Conservation (phyloP, 2,113 vertebrate genomes). For the Edolisoma coerulescens region DNA sequence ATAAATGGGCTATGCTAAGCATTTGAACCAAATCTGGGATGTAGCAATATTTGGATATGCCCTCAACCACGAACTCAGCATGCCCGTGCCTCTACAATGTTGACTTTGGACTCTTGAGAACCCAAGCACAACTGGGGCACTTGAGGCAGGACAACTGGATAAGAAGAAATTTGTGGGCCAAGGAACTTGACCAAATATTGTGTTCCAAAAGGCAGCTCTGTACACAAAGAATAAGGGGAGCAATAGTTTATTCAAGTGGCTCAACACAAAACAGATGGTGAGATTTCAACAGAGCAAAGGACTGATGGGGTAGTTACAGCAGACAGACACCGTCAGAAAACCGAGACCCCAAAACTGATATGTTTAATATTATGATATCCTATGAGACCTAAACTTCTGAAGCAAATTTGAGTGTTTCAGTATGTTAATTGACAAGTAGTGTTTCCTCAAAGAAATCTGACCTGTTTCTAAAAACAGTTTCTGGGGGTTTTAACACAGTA, state of each 20-base stretch:
- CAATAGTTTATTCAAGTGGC: slow-evolving; percentile 17
- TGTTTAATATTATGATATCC: not conserved
- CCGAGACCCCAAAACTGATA: not conserved
- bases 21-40: slow-evolving; percentile 60
- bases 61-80: slow-evolving; percentile 60
- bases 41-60: slow-evolving; percentile 59
- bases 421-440: not conserved
- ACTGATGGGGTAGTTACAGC: not conserved
- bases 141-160: slow-evolving; percentile 38
- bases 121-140: slow-evolving; percentile 34
- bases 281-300: slow-evolving; percentile 24
- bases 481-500: not conserved
- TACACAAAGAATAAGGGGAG: slow-evolving; percentile 32
- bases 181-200: slow-evolving; percentile 30
- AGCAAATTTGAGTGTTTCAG: not conserved
- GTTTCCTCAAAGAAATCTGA: not conserved
- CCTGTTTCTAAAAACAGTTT: not conserved
- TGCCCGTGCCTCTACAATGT: slow-evolving; percentile 38
- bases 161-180: slow-evolving; percentile 24
- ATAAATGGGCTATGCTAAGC: slow-evolving; percentile 42
- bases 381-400: not conserved
- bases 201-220: slow-evolving; percentile 31
- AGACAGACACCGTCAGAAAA: not conserved
- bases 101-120: slow-evolving; percentile 56
- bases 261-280: slow-evolving; percentile 47